Percentiles rank a stretch among this genome's conserved stretches.
Evolutionary conservation across 2,113 vertebrate species (phyloP).

Genomic region (Labeo rohita): DNA sequence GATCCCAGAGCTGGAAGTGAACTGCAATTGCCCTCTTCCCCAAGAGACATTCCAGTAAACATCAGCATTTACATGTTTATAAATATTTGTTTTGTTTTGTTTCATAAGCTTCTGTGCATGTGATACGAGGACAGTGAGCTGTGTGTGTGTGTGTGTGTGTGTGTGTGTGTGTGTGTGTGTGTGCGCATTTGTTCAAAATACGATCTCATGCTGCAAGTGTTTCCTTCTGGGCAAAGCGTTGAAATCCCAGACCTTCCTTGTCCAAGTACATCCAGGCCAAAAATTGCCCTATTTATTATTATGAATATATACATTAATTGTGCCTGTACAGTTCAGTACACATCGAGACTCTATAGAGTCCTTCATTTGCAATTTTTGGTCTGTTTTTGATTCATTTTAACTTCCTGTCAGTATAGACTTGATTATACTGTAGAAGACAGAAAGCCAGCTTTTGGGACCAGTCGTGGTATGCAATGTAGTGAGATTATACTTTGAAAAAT

Average conservation of each 20-base stretch:
- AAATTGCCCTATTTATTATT: conserved; percentile 83
- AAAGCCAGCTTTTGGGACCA: conserved; percentile 48
- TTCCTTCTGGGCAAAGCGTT: conserved; percentile 18
- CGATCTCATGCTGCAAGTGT: conserved; percentile 39
- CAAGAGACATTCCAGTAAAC: conserved; percentile 70
- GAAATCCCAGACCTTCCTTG: conserved; percentile 60
- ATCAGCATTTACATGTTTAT: conserved; percentile 72
- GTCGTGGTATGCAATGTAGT: conserved; percentile 37
- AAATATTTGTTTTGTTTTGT: conserved; percentile 64
- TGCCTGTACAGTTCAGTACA: conserved; percentile 82
- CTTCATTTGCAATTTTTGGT: conserved; percentile 71
- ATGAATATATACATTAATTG: conserved; percentile 76
- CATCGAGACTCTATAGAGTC: conserved; percentile 74
- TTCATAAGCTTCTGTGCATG: conserved; percentile 66
- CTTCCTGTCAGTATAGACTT: conserved; percentile 62
- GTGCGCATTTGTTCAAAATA: conserved; percentile 38
- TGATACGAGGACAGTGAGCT: conserved; percentile 51
- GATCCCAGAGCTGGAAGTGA: conserved; percentile 50
- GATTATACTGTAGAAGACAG: conserved; percentile 68
- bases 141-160: conserved; percentile 50
- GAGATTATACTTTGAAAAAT: conserved; percentile 23
- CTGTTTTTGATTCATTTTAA: conserved; percentile 63
- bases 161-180: conserved; percentile 45
- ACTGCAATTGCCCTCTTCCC: conserved; percentile 53
- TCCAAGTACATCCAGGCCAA: conserved; percentile 64